Percentiles rank a stretch among this genome's conserved stretches.
Evolutionary conservation across 2,113 vertebrate genomes (phyloP).

Genomic region (Prionailurus bengalensis): DNA sequence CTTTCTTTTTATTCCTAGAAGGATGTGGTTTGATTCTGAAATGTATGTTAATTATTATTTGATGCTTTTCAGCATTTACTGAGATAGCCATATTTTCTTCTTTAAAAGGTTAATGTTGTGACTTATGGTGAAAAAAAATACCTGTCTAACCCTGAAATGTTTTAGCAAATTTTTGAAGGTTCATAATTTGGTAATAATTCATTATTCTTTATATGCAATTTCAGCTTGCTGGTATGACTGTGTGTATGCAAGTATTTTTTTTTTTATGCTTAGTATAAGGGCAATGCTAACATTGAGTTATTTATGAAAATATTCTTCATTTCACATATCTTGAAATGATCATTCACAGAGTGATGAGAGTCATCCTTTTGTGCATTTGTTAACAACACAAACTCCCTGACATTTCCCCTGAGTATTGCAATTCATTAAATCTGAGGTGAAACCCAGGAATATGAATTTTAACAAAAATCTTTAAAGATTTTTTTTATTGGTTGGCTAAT

Average conservation of each 20-base stretch:
- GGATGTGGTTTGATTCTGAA: background rate
- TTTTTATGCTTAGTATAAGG: background rate
- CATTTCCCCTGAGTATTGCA: background rate
- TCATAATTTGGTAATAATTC: background rate
- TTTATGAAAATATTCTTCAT: slow-evolving; percentile 40
- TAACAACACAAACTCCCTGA: background rate
- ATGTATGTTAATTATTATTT: background rate
- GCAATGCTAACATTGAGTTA: background rate
- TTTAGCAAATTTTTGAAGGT: background rate
- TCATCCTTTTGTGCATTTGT: background rate
- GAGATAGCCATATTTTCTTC: background rate
- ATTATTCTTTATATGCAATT: background rate
- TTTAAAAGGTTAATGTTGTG: background rate
- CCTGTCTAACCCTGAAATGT: background rate
- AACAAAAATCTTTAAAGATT: background rate
- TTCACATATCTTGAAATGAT: background rate
- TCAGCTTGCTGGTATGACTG: background rate
- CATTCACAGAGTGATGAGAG: background rate
- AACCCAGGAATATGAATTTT: background rate
- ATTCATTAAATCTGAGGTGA: background rate
- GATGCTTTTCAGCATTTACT: background rate
- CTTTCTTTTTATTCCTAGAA: background rate
- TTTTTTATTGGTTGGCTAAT: background rate
- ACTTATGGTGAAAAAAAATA: background rate
- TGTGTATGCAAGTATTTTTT: background rate